Percentiles rank a stretch among this genome's conserved stretches.
phyloP scores from a whole-genome alignment of 2,797 vertebrate genomes.

The Propithecus deckenii region DNA sequence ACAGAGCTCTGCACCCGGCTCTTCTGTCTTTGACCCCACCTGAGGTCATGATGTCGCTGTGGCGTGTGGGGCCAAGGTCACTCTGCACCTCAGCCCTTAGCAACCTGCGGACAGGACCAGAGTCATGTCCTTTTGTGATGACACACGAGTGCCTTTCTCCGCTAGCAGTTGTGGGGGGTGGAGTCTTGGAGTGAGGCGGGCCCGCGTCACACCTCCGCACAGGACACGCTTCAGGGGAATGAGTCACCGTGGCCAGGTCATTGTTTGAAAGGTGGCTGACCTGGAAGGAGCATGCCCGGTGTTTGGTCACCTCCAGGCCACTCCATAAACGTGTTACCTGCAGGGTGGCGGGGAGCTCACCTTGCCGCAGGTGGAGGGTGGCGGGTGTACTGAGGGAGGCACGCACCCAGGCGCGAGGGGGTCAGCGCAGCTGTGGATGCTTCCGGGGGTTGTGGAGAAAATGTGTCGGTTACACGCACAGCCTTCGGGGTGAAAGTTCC shows the following conservation, averaged over 20 bases:
- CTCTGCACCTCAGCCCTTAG: too few relatives aligned
- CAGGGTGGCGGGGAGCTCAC: neutral
- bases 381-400: neutral
- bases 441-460: neutral
- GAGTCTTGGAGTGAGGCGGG: neutral
- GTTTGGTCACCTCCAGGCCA: neutral
- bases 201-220: neutral
- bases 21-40: fast-evolving
- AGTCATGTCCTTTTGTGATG: neutral
- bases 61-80: neutral
- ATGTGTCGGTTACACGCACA: fast-evolving
- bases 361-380: neutral
- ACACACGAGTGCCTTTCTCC: neutral
- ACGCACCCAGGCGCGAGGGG: too few relatives aligned
- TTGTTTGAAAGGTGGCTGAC: neutral
- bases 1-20: fast-evolving
- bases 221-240: neutral
- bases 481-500: too few relatives aligned
- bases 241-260: too few relatives aligned
- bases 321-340: neutral
- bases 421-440: too few relatives aligned
- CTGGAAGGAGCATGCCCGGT: too few relatives aligned
- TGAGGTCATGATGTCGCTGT: fast-evolving
- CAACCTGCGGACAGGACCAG: fast-evolving
- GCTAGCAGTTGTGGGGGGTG: too few relatives aligned